Conservation (phyloP, 2,888 invertebrate species). For the Microdon myrmicae region DNA sequence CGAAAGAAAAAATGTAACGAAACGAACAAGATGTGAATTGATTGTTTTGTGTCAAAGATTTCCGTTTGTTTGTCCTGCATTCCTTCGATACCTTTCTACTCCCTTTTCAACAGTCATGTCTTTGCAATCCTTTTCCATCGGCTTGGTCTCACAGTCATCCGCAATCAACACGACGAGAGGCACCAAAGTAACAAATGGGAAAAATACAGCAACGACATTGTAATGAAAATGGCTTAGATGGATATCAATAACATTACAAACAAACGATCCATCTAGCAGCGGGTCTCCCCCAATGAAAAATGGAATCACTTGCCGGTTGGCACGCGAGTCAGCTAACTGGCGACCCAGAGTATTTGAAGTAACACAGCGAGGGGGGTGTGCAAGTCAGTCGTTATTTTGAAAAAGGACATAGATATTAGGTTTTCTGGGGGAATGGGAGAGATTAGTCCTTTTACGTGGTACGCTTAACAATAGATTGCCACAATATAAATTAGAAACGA, state of each 20-base stretch:
- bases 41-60: slow-evolving; percentile 50
- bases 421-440: slow-evolving; percentile 1
- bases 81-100: slow-evolving; percentile 14
- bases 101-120: slow-evolving; percentile 11
- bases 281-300: slow-evolving; percentile 45
- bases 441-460: not conserved
- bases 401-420: slow-evolving; percentile 9
- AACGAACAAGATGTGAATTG: slow-evolving; percentile 44
- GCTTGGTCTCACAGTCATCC: slow-evolving; percentile 11
- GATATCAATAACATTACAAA: slow-evolving; percentile 50
- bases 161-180: slow-evolving; percentile 4
- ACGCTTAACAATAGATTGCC: slow-evolving; percentile 30
- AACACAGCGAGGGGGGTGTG: slow-evolving; percentile 26
- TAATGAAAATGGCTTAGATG: slow-evolving; percentile 51
- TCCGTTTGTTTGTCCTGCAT: slow-evolving; percentile 36
- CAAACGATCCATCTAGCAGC: slow-evolving; percentile 49
- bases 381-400: slow-evolving; percentile 22
- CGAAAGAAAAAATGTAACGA: not conserved
- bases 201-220: slow-evolving; percentile 47
- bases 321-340: slow-evolving; percentile 2
- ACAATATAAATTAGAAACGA: slow-evolving; percentile 47
- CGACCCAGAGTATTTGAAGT: too few relatives aligned
- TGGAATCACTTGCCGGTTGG: slow-evolving; percentile 19
- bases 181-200: slow-evolving; percentile 39
- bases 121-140: slow-evolving; percentile 18